phyloP scores from a whole-genome alignment of 2,113 vertebrate species.

The Diphyllodes magnificus region DNA sequence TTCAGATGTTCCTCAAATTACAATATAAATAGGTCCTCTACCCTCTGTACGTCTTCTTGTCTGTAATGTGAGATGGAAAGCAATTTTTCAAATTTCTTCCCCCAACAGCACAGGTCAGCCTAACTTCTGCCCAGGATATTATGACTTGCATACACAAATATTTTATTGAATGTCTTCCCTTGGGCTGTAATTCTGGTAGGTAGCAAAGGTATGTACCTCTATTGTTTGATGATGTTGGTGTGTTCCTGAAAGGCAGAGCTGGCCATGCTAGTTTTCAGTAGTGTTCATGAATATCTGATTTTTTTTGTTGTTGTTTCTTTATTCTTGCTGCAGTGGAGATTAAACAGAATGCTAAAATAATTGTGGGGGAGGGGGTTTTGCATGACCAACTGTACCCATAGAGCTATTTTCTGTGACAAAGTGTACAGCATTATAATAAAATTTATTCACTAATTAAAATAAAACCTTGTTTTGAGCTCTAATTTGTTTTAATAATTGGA shows the following conservation, averaged over 20 bases:
- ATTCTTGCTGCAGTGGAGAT: neutral
- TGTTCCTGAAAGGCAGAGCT: neutral
- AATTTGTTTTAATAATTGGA: neutral
- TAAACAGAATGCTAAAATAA: neutral
- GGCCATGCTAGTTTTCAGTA: neutral
- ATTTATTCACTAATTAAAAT: neutral
- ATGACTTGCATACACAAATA: neutral
- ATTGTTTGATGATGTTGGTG: neutral
- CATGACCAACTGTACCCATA: neutral
- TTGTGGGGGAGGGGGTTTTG: fast-evolving
- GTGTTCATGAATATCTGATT: neutral
- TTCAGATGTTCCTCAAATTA: neutral
- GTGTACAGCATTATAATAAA: neutral
- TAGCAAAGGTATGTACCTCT: neutral
- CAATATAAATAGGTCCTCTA: neutral
- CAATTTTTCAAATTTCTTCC: neutral
- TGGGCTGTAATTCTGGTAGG: neutral
- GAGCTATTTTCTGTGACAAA: neutral
- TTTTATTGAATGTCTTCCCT: neutral
- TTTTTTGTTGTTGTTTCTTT: neutral
- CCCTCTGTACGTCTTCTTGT: neutral
- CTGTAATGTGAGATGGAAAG: neutral
- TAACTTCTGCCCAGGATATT: neutral
- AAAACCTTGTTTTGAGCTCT: neutral
- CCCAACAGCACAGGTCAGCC: neutral